Evolutionary conservation across 2,113 vertebrate species (phyloP), one percentile per base, ranked within the genome.

Genomic region (Sceloporus undulatus): DNA sequence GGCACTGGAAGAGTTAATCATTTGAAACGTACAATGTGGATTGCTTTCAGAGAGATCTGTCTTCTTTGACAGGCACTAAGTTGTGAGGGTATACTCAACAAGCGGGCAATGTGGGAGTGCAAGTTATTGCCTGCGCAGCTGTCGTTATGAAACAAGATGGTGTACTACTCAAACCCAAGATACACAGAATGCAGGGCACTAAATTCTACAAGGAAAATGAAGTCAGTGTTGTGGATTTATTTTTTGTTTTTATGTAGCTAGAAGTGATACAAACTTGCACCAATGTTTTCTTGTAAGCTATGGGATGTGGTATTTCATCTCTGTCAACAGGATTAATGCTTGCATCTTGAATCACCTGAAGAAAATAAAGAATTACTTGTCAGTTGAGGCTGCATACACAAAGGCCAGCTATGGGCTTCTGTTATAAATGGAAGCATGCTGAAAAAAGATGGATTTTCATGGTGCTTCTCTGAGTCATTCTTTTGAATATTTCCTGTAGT

Each of bases 311-410:
- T 9, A 89, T 74, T 93, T 56, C 1, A 6, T 87, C 84, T 92
- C 65, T 80, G 34, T 59, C 88, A 90, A 70, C 19, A 87, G 86
- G 29, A 89, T 76, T 68, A 80, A 90, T 92, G 89, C 73, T 19
- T 86, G 81, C 77, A 21, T 25, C 56, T 56, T 90, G 91, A 70
- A 87, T 88, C 89, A 91, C 18, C 14, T 85, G 90, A 85, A 62
- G 56, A 9, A 34, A 65, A 65, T 23, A 18, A 16, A 77, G 38
- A 29, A 40, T 25, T 18, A 42, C 78, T 59, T 81, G 54, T 73
- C 68, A n/a, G 66, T 71, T 71, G 66, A 82, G 5, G 40, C 38
- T 82, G 29, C 56, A 87, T 82, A 65, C 13, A 82, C 21, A 52
- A 29, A 87, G 38, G 13, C 48, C 42, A 84, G 81, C 16, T 84